Percentiles rank a stretch among this genome's conserved stretches.
Evolutionary conservation across 2,113 vertebrate genomes (phyloP).

Genomic region (Pontoporia blainvillei): DNA sequence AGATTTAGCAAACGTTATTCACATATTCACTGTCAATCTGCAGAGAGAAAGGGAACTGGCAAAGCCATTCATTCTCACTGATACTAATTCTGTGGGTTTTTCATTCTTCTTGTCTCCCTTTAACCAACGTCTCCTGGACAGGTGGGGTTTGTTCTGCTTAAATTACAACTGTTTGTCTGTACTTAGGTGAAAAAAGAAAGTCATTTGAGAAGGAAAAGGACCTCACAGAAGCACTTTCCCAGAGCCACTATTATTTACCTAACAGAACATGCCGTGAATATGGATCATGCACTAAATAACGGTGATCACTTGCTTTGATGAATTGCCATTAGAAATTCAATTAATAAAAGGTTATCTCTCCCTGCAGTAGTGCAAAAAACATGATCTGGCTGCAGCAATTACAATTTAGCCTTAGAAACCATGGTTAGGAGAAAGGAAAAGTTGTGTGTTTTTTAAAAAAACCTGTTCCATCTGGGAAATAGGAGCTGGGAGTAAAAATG

Average conservation of each 20-base stretch:
- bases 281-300: conserved; percentile 33
- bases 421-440: not conserved
- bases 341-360: conserved; percentile 58
- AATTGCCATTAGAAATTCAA: conserved; percentile 62
- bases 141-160: conserved; percentile 13
- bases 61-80: conserved; percentile 4
- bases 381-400: not conserved
- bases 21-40: conserved; percentile 60
- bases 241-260: conserved; percentile 34
- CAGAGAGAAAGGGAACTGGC: conserved; percentile 50
- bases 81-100: not conserved
- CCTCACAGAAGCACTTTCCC: not conserved
- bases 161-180: conserved; percentile 16
- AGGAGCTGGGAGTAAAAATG: not conserved
- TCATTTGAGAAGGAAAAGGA: not conserved
- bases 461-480: not conserved
- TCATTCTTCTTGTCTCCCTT: conserved; percentile 22
- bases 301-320: conserved; percentile 18
- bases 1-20: conserved; percentile 59
- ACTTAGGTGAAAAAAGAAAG: not conserved
- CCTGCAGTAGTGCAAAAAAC: not conserved
- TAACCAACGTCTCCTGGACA: conserved; percentile 20
- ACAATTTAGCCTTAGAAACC: conserved; percentile 15
- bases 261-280: conserved; percentile 5
- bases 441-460: not conserved